Conservation (phyloP, 2,113 vertebrate species). For the Pteruthius melanotis region DNA sequence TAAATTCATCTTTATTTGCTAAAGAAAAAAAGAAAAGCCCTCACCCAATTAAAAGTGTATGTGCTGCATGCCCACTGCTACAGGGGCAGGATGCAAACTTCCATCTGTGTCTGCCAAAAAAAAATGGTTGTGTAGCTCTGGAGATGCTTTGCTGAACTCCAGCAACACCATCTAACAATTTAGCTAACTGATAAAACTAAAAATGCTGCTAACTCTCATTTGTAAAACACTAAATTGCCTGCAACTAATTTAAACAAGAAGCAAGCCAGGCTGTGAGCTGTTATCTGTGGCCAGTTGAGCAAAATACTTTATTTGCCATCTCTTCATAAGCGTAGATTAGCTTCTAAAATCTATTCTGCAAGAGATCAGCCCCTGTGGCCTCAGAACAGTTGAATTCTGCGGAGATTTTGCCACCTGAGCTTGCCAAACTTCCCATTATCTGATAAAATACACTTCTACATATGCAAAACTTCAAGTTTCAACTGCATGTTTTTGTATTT, state of each 20-base stretch:
- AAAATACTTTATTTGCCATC: neutral
- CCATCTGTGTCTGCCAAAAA: neutral
- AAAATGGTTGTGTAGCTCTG: neutral
- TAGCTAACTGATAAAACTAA: neutral
- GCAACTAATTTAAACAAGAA: neutral
- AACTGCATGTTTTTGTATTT: neutral
- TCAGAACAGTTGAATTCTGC: neutral
- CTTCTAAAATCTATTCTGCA: neutral
- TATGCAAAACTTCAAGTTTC: neutral
- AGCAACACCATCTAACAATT: neutral
- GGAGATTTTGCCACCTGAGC: neutral
- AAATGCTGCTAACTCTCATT: slow-evolving; percentile 5
- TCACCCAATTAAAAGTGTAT: neutral
- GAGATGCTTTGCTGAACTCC: slow-evolving; percentile 20
- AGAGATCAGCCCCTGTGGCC: neutral
- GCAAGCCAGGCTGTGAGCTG: neutral
- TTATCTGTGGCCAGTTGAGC: neutral
- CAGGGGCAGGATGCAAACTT: neutral
- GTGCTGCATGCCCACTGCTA: neutral
- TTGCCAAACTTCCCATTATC: neutral
- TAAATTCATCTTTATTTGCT: neutral
- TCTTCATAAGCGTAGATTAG: neutral
- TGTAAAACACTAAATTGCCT: neutral
- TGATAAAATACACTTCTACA: neutral
- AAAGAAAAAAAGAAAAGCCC: neutral